Evolutionary conservation across 2,113 vertebrate genomes (phyloP).

Genomic region (Crocuta crocuta): DNA sequence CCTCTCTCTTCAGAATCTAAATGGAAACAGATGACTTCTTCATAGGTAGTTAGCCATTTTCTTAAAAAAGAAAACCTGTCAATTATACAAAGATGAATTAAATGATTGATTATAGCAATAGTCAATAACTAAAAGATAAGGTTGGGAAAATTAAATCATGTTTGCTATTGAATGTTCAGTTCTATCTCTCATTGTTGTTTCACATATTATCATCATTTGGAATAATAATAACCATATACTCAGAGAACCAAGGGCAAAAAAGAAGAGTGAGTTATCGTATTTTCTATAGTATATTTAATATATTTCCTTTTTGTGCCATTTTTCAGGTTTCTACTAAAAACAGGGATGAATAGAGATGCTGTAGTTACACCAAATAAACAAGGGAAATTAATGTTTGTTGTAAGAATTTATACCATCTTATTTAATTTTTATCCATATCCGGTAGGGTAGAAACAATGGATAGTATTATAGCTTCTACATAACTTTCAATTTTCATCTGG

Average conservation of each 20-base stretch:
- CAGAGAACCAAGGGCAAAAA: background rate
- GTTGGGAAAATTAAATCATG: background rate
- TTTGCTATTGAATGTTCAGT: background rate
- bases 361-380: background rate
- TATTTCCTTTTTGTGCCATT: background rate
- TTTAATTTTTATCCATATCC: background rate
- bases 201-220: background rate
- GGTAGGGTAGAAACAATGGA: background rate
- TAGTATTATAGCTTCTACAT: background rate
- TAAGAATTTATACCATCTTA: background rate
- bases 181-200: background rate
- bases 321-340: slow-evolving; percentile 1
- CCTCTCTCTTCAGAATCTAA: slow-evolving; percentile 60
- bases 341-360: background rate
- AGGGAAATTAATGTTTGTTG: background rate
- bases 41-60: background rate
- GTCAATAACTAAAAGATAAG: slow-evolving; percentile 23
- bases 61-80: background rate
- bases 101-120: background rate
- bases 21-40: slow-evolving; percentile 67
- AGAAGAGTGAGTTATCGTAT: background rate
- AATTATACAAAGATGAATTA: background rate
- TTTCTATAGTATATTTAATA: background rate
- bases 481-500: background rate
- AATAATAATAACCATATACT: background rate